Evolutionary conservation across 2,113 vertebrate species (phyloP), one percentile per base, ranked within the genome.

Genomic region (Rhinolophus ferrumequinum): DNA sequence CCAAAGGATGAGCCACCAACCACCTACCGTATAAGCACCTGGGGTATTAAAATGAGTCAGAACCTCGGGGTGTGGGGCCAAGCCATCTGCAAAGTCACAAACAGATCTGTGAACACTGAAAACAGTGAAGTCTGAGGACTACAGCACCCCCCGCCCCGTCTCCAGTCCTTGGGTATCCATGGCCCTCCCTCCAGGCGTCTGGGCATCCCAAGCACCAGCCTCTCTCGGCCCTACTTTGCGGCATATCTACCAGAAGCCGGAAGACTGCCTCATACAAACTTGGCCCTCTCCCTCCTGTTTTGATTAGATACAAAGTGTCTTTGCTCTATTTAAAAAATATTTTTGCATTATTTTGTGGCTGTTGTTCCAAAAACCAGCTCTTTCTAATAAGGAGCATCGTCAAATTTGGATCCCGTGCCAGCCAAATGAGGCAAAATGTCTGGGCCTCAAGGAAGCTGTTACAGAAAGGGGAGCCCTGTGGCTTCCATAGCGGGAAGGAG

Each of bases 331-430:
- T 62, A 62, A 81, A n/a, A 24, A 38, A 75, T 70, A 60, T n/a
- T 86, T 90, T 73, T 11, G 70, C 19, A 54, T 73, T 72, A 54
- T 79, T 75, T 92, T 81, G 44, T 38, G 33, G 58, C 13, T 35
- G n/a, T 77, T 91, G 35, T 82, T 85, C 70, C 30, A 93, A 77
- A 96, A 72, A 66, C 50, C 4, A 88, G 72, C 22, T 58, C 83
- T 81, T 88, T 66, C 82, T 58, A 58, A 85, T 85, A 44, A 75
- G 22, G 70, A 47, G 13, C 81, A 88, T 26, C 5, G 0, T 69
- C 76, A 44, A 26, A 44, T 80, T 28, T 62, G 89, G 64, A 41
- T 79, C 24, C 21, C 1, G 0, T 33, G 22, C 75, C 58, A 52
- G 52, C 41, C 72, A 54, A 54, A 24, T 44, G 0, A 35, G 54